Percentiles rank a stretch among this genome's conserved stretches.
Evolutionary conservation across 2,113 vertebrate species (phyloP).

Genomic region (Salvelinus alpinus): DNA sequence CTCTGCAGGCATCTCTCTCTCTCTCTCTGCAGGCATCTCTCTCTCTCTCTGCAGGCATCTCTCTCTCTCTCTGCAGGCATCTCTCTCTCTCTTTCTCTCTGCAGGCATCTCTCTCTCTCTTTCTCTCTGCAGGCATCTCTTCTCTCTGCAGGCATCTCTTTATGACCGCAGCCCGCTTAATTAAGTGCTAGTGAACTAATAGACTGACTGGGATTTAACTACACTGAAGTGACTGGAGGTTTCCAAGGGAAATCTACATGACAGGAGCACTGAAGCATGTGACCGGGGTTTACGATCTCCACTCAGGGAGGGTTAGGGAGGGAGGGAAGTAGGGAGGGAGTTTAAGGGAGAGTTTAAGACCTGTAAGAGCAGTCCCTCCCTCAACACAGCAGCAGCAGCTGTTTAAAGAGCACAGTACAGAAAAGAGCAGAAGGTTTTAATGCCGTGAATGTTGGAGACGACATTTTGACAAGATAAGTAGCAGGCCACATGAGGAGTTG

Average conservation of each 20-base stretch:
- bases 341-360: constrained; percentile 9
- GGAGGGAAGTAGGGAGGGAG: constrained; percentile 2
- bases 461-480: constrained; percentile 38
- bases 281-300: not conserved
- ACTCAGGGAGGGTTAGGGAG: not conserved
- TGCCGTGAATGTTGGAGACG: constrained; percentile 27
- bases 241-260: constrained; percentile 58
- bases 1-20: not conserved
- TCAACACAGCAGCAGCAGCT: constrained; percentile 18
- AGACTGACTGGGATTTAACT: not conserved
- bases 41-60: not conserved
- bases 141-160: constrained; percentile 29
- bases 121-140: not conserved
- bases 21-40: no score
- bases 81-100: no score
- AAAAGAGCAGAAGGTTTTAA: constrained; percentile 24
- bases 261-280: constrained; percentile 21
- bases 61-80: no score
- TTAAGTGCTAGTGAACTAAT: constrained; percentile 51
- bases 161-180: constrained; percentile 49
- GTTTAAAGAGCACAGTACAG: constrained; percentile 23
- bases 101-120: no score
- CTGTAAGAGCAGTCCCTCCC: not conserved
- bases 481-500: constrained; percentile 1
- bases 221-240: constrained; percentile 10